Base-by-base conservation (phyloP, 2,113 vertebrate species). In the Apodemus speciosus region DNA sequence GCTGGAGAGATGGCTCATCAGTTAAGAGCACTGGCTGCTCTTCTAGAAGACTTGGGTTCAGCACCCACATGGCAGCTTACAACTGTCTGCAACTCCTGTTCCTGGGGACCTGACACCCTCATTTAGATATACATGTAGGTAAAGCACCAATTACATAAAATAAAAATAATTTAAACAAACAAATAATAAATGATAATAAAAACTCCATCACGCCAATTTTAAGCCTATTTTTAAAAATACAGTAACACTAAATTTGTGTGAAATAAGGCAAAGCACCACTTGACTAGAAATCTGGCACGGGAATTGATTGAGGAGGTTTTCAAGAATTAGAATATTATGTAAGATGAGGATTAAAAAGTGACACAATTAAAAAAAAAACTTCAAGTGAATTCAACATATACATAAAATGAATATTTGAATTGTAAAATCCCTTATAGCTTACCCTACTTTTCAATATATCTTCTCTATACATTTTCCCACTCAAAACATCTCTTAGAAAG, bases 261-360 rank as follows among this genome's bases (percentile, higher is more conserved):
- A 9, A 89, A 69, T 77, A 95, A 79, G 66, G 62, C 49, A 94
- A 81, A 92, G 40, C 9, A 85, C 85, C 77, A 91, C 58, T 43
- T 93, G 49, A 84, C 23, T 84, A 68, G 4, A 92, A 89, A 85
- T 85, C 51, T 71, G 23, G 2, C 20, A 60, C 81, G 76, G 32
- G n/a, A 96, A 92, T 6, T 84, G 56, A 83, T 9, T 71, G 23
- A 86, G 56, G 4, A 88, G 71, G 20, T 56, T 43, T 91, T 66
- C 77, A 80, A 23, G 66, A 60, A 56, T 8, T 40, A 51, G 14
- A 75, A 43, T 62, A 92, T 85, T 95, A 76, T 85, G 51, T 43
- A 94, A 85, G 69, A 43, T n/a, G 15, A 15, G 20, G 21, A 72
- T 30, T 85, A 83, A 83, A 83, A 62, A 64, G 38, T 83, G 27